These are phyloP conservation scores for Chaenodraco wilsoni DNA, from an alignment of 2,797 vertebrate species.

Conservation along the genomic window DNA sequence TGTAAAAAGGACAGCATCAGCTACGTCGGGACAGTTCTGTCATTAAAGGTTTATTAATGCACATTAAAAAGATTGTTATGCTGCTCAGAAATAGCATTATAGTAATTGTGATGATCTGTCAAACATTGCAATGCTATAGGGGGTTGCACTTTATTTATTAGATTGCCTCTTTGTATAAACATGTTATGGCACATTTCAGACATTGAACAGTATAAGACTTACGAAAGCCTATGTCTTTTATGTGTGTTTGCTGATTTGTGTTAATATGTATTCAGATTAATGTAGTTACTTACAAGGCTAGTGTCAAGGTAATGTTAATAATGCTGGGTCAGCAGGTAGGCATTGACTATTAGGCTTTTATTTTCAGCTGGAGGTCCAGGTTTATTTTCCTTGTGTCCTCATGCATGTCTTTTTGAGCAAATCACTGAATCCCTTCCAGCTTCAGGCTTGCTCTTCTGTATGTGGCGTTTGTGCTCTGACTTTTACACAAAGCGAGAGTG, in stretches of 20 bases:
- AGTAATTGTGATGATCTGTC: neutral
- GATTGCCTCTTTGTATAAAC: neutral
- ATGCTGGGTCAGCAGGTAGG: neutral
- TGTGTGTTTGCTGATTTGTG: neutral
- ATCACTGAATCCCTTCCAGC: neutral
- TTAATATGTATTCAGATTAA: neutral
- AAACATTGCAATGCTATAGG: neutral
- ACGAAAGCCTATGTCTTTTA: neutral
- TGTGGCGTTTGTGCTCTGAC: constrained; percentile 45
- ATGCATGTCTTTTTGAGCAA: constrained; percentile 38
- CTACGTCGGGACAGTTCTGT: constrained; percentile 36
- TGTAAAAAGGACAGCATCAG: constrained; percentile 21
- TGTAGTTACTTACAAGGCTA: neutral
- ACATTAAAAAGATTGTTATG: constrained; percentile 5
- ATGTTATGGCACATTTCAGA: neutral
- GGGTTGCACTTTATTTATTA: neutral
- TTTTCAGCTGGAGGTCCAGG: neutral
- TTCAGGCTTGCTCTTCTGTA: constrained; percentile 14
- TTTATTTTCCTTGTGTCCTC: neutral
- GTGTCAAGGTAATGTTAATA: neutral
- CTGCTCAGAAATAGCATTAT: constrained; percentile 13
- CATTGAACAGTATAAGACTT: neutral
- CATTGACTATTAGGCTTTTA: neutral
- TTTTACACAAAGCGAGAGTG: constrained; percentile 30
- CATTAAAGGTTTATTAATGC: constrained; percentile 31